Evolutionary conservation across 2,797 vertebrate species (phyloP).

Genomic region (Serranus cabrilla): DNA sequence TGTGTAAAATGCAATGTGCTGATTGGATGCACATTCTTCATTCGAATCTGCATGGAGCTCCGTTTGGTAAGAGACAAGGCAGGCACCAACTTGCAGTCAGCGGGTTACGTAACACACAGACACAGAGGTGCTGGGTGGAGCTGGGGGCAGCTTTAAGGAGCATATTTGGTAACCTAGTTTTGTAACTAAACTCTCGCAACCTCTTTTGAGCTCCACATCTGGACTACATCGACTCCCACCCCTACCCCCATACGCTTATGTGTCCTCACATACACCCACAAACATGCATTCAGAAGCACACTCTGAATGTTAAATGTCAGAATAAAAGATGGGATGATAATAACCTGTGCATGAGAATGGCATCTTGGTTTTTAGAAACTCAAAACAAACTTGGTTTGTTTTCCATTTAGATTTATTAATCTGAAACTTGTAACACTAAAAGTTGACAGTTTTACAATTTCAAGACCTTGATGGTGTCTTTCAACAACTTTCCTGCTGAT

Average conservation of each 20-base stretch:
- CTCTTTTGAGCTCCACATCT: constrained; percentile 61
- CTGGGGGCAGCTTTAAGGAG: neutral
- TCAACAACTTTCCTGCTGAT: neutral
- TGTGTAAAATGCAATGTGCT: neutral
- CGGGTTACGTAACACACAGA: constrained; percentile 60
- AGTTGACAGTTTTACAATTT: neutral
- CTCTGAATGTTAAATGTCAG: neutral
- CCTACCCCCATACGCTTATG: neutral
- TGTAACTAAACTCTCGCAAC: constrained; percentile 62
- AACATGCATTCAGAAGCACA: neutral
- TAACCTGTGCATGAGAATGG: neutral
- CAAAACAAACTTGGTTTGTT: neutral
- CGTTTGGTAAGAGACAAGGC: constrained; percentile 45
- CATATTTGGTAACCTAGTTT: constrained; percentile 58
- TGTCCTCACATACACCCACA: constrained; percentile 12
- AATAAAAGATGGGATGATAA: neutral
- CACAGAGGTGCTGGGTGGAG: constrained; percentile 33
- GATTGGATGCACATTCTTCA: constrained; percentile 8
- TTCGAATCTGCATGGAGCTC: neutral
- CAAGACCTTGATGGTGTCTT: neutral
- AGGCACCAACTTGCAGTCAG: constrained; percentile 57
- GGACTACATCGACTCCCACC: constrained; percentile 42
- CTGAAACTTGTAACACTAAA: neutral
- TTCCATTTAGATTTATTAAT: constrained; percentile 28
- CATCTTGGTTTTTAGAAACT: neutral